Evolutionary conservation across 2,113 vertebrate species (phyloP).

Genomic region (Colinus virginianus): DNA sequence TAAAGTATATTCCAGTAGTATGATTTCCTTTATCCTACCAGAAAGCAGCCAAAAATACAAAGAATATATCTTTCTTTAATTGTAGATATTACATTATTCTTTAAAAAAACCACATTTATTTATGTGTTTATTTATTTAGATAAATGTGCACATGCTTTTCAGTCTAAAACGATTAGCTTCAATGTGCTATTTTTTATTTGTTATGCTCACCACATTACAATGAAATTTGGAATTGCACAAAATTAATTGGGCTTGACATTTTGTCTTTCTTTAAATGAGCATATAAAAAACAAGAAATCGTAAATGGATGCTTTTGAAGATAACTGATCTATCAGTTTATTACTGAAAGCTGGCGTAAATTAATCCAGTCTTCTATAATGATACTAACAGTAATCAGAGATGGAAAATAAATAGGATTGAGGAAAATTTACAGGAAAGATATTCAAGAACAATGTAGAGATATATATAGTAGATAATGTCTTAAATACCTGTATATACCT

Average conservation of each 20-base stretch:
- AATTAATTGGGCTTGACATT: background rate
- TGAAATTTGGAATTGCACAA: background rate
- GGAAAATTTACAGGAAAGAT: background rate
- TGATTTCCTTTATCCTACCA: background rate
- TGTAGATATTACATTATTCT: rapidly evolving
- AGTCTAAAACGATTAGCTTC: background rate
- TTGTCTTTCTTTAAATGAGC: background rate
- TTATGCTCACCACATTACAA: background rate
- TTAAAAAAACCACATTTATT: background rate
- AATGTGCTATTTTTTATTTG: background rate
- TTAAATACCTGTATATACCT: background rate
- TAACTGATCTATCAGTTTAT: background rate
- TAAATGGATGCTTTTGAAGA: background rate
- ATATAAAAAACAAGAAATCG: background rate
- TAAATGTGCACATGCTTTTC: background rate
- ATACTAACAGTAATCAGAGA: background rate
- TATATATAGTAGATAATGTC: background rate
- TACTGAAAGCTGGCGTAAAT: background rate
- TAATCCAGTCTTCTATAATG: background rate
- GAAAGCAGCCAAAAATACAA: background rate
- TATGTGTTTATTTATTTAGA: background rate
- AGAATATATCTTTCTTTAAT: background rate
- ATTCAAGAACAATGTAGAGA: background rate
- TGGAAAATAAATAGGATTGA: background rate
- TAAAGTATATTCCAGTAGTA: background rate